Conservation (phyloP, 2,888 invertebrate species). For the Galerucella pusilla region DNA sequence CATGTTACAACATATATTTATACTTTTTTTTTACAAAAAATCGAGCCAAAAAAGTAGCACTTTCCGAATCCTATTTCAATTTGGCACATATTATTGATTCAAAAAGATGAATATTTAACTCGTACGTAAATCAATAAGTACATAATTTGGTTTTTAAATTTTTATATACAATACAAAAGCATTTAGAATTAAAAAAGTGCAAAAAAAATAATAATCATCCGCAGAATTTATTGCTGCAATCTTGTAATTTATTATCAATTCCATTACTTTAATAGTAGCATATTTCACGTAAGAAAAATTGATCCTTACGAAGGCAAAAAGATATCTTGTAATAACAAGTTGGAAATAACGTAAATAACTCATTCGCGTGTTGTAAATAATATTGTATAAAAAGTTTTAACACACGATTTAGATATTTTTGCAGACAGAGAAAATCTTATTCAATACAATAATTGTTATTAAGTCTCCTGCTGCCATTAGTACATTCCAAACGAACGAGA, state of each 20-base stretch:
- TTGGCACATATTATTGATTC: too few relatives aligned
- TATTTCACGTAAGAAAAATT: slow-evolving; percentile 47
- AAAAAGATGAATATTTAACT: too few relatives aligned
- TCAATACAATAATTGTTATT: not conserved
- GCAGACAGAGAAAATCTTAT: not conserved
- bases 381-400: not conserved
- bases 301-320: slow-evolving; percentile 32
- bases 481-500: not conserved
- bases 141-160: not conserved
- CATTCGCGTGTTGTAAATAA: slow-evolving; percentile 25
- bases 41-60: too few relatives aligned
- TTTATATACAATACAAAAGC: not conserved
- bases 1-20: too few relatives aligned
- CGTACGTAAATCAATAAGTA: too few relatives aligned
- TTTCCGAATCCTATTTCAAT: too few relatives aligned
- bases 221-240: slow-evolving; percentile 32
- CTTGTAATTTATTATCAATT: slow-evolving; percentile 48
- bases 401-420: slow-evolving; percentile 8
- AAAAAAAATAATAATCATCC: slow-evolving; percentile 22
- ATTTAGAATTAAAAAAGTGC: not conserved
- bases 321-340: slow-evolving; percentile 46
- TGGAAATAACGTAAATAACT: slow-evolving; percentile 43
- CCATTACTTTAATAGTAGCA: slow-evolving; percentile 47
- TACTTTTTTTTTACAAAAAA: too few relatives aligned
- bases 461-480: not conserved